Conservation (phyloP, 2,888 invertebrate species). For the Xiphydria camelus region DNA sequence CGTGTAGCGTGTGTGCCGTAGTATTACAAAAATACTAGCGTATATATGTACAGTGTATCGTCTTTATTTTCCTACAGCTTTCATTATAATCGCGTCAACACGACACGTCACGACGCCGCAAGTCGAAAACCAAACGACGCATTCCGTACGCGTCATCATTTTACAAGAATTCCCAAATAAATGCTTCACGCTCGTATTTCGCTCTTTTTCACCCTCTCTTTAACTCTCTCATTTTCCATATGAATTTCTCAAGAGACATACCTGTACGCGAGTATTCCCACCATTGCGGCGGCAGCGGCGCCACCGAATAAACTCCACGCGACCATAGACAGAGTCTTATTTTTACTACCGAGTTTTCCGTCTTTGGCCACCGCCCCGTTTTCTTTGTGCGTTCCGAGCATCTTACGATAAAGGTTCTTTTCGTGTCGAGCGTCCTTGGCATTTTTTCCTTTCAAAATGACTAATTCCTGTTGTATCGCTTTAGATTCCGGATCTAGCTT, state of each 20-base stretch:
- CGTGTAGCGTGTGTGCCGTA: too few relatives aligned
- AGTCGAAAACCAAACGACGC: too few relatives aligned
- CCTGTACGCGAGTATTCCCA: slow-evolving; percentile 75
- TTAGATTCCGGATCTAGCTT: slow-evolving; percentile 69
- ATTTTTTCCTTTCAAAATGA: slow-evolving; percentile 62
- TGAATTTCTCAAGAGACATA: slow-evolving; percentile 59
- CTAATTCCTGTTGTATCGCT: slow-evolving; percentile 64
- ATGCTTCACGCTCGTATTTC: too few relatives aligned
- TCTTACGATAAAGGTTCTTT: slow-evolving; percentile 70
- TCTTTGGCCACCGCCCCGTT: slow-evolving; percentile 13
- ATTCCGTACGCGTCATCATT: too few relatives aligned
- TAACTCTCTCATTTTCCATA: not conserved
- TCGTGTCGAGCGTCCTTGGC: slow-evolving; percentile 65
- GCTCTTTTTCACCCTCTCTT: too few relatives aligned
- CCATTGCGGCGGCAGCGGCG: slow-evolving; percentile 69
- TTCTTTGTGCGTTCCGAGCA: slow-evolving; percentile 60
- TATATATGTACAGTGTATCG: too few relatives aligned
- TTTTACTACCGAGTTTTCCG: slow-evolving; percentile 21
- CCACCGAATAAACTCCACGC: slow-evolving; percentile 73
- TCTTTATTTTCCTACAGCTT: too few relatives aligned
- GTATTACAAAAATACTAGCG: too few relatives aligned
- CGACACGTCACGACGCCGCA: too few relatives aligned
- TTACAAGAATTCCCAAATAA: too few relatives aligned
- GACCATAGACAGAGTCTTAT: slow-evolving; percentile 56
- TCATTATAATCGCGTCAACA: too few relatives aligned